Evolutionary conservation across 2,888 invertebrate species (phyloP).

Genomic region (Thymelicus sylvestris): DNA sequence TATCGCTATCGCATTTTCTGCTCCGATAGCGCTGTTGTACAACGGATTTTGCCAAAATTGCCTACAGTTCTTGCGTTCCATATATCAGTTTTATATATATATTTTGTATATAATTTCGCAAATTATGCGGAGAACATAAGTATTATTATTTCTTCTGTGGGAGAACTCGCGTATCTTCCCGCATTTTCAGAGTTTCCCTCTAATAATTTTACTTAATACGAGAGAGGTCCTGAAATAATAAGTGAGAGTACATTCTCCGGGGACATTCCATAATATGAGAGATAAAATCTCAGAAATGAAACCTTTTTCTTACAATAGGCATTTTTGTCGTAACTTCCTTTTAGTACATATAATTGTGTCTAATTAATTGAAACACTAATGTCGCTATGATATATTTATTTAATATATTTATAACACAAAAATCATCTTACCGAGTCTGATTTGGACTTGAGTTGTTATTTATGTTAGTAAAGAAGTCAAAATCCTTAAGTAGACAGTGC

Average conservation of each 20-base stretch:
- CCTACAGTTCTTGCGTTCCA: constrained; percentile 2
- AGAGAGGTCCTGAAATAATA: constrained; percentile 19
- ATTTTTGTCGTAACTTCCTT: constrained; percentile 10
- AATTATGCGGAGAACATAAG: neutral
- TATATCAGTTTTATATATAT: constrained; percentile 2
- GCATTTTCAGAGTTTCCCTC: neutral
- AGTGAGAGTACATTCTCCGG: constrained; percentile 1
- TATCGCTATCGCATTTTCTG: constrained; percentile 19
- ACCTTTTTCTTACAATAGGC: neutral
- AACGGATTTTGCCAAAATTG: constrained; percentile 10
- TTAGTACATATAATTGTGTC: neutral
- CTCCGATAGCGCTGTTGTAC: constrained; percentile 8
- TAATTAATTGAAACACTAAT: constrained; percentile 14
- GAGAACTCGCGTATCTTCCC: neutral
- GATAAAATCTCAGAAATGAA: constrained; percentile 29
- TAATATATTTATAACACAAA: no score
- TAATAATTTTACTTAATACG: constrained; percentile 13
- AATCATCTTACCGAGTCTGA: no score
- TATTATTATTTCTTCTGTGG: no score
- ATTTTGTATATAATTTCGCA: constrained; percentile 1
- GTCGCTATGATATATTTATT: neutral
- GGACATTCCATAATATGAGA: constrained; percentile 12
- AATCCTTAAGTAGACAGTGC: no score
- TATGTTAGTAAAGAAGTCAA: no score
- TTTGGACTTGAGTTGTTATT: no score